These are phyloP conservation scores for Orientallactaga sibirica DNA, from an alignment of 2,797 vertebrate genomes.

Conservation along the genomic window DNA sequence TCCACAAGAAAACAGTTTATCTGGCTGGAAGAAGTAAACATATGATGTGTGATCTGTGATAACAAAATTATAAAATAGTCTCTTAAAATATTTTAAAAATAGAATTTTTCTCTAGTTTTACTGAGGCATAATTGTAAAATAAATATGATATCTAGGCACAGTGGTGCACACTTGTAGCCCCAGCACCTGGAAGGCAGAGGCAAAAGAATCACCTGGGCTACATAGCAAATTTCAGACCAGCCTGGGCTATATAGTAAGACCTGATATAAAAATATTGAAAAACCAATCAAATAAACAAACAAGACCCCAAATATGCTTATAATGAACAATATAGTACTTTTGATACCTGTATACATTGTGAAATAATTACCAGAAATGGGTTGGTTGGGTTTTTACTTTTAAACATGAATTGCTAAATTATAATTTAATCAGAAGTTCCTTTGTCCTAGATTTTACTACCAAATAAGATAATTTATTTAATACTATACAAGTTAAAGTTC, in stretches of 20 bases:
- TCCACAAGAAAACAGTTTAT: not conserved
- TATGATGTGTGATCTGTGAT: not conserved
- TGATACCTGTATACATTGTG: not conserved
- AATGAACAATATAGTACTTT: not conserved
- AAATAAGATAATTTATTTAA: constrained; percentile 48
- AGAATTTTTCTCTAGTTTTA: not conserved
- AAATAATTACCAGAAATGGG: constrained; percentile 14
- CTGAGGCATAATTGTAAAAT: not conserved
- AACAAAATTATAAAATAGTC: constrained; percentile 7
- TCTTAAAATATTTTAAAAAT: constrained; percentile 5
- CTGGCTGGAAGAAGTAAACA: constrained; percentile 4
- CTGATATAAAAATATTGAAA: not conserved
- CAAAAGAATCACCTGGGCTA: not conserved
- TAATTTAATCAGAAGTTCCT: constrained; percentile 24
- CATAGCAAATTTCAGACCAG: not conserved
- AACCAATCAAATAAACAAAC: not conserved
- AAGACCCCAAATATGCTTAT: not conserved
- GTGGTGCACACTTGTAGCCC: not conserved
- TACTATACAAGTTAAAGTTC: constrained; percentile 27
- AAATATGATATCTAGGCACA: not conserved
- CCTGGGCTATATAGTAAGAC: not conserved
- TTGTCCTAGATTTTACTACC: constrained; percentile 34
- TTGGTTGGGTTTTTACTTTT: constrained; percentile 29
- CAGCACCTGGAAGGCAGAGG: not conserved
- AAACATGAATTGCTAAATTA: not conserved